Evolutionary conservation across 2,888 invertebrate genomes (phyloP), one percentile per base, ranked within the genome.

Genomic region (Eupithecia subumbrata): DNA sequence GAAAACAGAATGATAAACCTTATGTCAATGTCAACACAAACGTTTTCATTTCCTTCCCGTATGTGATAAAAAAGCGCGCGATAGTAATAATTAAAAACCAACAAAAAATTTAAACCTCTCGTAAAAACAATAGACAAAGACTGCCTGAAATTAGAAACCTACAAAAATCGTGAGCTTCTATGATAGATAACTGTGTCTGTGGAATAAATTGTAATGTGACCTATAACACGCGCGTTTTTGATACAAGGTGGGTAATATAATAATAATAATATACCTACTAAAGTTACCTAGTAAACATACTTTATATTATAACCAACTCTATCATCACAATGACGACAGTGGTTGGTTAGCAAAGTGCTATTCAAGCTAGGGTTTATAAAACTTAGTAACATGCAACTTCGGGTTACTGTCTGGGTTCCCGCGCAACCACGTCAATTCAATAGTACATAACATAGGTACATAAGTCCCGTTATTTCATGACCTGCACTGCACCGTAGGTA

Each of bases 381-480:
- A 25, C 60, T 40, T 4, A n/a, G n/a, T 40, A 40, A n/a, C 43
- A 43, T 52, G 52, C 48, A 56, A 4, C 52, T 11, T 56, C 7
- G 11, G 22, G 22, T 56, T n/a, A n/a, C 25, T 22, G n/a, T 9
- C 56, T 25, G 25, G 25, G 12, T 60, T 60, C 64, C 68, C 68
- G 43, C 40, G 40, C 40, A 40, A 40, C 40, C 40, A 40, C 40
- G 22, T 25, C 22, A 68, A 43, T 40, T 84, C 25, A 60, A 60
- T 60, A 40, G 9, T 9, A 4, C 5, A 3, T 1, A n/a, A n/a
- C 8, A 7, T 37, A 48, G 48, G 45, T 45, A 48, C 52, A 2
- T 60, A 60, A 12, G 60, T 25, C 73, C 86, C 87, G 87, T 86
- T 87, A 82, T 76, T 71, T 69, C 72, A 73, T 80, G 76, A 78